Base-by-base conservation (phyloP, 2,888 invertebrate genomes). In the Eupithecia exiguata region DNA sequence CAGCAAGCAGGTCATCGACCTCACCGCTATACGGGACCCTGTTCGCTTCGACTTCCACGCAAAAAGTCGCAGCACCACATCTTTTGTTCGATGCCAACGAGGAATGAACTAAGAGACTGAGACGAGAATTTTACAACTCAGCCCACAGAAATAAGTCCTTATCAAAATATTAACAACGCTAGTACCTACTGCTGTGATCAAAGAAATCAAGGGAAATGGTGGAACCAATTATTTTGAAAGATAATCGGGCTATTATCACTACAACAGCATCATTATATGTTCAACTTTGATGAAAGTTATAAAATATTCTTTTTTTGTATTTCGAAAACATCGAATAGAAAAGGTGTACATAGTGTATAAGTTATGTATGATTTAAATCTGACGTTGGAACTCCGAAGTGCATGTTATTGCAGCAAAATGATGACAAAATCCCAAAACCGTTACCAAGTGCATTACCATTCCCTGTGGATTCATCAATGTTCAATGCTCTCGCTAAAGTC, bases 401-500 rank as follows among this genome's bases (percentile, higher is more conserved):
- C 49, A 49, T 49, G n/a, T 49, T 49, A 10, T 49, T 49, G 49
- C 21, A 53, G n/a, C 49, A 53, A 4, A 53, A 53, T 53, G n/a
- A 53, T 25, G 58, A 58, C 5, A 12, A 14, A 58, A 25, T 12
- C 14, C 5, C 14, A 58, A 25, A 58, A 58, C 21, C 25, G 25
- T 63, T 71, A 70, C 69, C 61, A 61, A 70, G 43, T 73, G 66
- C 71, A 71, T 53, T 74, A 72, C 53, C 69, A 76, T 49, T 70
- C 74, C 35, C 63, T 65, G 46, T 63, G 67, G 69, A 75, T 70
- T 74, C 69, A 65, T n/a, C 61, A 16, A 66, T 78, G 71, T 75
- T 68, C 75, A 71, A 74, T 70, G 71, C 71, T 72, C 72, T 68
- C 74, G 76, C 75, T 78, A 72, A 80, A 82, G 79, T 81, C 73